phyloP scores from a whole-genome alignment of 1,140 invertebrate genomes.

The Helicorthomorpha holstii region DNA sequence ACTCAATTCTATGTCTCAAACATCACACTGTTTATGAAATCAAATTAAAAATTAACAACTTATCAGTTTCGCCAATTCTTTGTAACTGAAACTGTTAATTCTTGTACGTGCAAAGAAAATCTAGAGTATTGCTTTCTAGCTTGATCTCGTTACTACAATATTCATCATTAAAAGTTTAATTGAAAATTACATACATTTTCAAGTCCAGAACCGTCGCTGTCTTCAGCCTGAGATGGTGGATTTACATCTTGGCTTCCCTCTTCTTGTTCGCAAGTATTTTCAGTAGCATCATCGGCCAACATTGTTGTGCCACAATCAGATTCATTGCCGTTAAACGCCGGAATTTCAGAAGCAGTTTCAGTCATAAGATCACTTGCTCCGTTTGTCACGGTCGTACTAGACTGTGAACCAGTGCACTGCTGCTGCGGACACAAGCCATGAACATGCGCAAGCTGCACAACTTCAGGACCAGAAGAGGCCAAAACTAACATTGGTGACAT shows the following conservation, averaged over 20 bases:
- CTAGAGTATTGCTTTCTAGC: no score
- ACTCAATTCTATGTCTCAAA: no score
- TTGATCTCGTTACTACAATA: no score
- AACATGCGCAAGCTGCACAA: neutral
- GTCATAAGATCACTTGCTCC: neutral
- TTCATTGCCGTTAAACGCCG: no score
- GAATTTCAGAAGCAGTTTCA: neutral
- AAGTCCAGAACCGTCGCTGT: slow-evolving; percentile 15
- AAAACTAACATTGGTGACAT: neutral
- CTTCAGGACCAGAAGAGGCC: neutral
- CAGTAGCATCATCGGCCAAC: neutral
- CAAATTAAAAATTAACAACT: no score
- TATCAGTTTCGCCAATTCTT: no score
- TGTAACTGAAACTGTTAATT: no score
- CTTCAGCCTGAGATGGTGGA: slow-evolving; percentile 17
- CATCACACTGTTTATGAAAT: no score
- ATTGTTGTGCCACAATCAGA: neutral
- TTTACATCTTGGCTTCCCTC: slow-evolving; percentile 19
- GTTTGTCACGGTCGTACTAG: neutral
- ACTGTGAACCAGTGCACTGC: neutral
- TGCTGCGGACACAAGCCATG: neutral
- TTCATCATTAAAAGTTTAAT: no score
- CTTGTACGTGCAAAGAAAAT: no score
- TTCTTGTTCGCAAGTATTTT: slow-evolving; percentile 8
- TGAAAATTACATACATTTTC: slow-evolving; percentile 9